phyloP scores from a whole-genome alignment of 2,888 invertebrate species.

The Habrosyne pyritoides region DNA sequence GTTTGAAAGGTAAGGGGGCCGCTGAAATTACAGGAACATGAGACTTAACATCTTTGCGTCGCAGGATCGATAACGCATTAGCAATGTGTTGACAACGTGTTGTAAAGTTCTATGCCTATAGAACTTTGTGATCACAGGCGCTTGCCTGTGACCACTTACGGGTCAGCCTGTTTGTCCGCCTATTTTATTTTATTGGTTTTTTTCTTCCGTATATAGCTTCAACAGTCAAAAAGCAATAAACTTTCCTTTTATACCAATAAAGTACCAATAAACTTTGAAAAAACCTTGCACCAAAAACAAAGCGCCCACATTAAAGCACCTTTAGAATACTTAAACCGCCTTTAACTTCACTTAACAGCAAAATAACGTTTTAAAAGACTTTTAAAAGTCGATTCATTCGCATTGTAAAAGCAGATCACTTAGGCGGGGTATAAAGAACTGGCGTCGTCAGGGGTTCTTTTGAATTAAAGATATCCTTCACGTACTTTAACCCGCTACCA shows the following conservation, averaged over 20 bases:
- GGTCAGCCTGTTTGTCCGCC: no score
- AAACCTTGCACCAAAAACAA: slow-evolving; percentile 13
- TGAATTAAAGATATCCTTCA: slow-evolving; percentile 40
- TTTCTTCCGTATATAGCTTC: no score
- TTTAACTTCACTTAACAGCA: slow-evolving; percentile 37
- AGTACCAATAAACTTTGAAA: background rate
- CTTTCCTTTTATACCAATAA: background rate
- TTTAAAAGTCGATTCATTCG: slow-evolving; percentile 45
- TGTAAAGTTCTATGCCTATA: no score
- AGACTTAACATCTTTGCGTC: no score
- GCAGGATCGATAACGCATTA: no score
- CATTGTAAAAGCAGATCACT: slow-evolving; percentile 41
- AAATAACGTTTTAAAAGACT: slow-evolving; percentile 40
- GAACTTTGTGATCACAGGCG: no score
- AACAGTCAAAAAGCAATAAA: background rate
- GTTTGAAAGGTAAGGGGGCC: no score
- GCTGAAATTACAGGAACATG: no score
- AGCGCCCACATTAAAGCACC: slow-evolving; percentile 27
- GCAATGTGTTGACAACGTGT: no score
- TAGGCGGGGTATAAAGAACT: slow-evolving; percentile 28
- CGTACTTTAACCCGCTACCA: background rate
- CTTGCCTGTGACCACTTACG: no score
- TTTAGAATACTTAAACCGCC: slow-evolving; percentile 30
- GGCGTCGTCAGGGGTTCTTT: slow-evolving; percentile 16
- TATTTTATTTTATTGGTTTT: no score